Conservation (phyloP, 2,888 invertebrate species). For the Subacronicta megacephala region DNA sequence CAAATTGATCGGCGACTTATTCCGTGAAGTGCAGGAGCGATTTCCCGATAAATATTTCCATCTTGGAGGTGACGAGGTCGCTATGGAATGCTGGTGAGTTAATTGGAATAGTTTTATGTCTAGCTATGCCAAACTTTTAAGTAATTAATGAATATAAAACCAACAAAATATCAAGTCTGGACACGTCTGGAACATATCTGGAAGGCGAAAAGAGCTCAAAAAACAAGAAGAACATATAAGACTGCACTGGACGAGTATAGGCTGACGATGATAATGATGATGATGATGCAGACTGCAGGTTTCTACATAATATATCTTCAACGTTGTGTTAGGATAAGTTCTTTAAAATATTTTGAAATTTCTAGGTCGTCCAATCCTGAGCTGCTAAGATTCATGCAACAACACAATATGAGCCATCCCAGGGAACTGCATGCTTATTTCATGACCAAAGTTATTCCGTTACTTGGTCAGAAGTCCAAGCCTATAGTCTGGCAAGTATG, state of each 20-base stretch:
- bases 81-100: conserved; percentile 93
- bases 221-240: no score
- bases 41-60: conserved; percentile 96
- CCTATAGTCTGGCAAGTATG: conserved; percentile 80
- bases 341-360: neutral
- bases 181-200: no score
- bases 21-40: conserved; percentile 91
- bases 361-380: conserved; percentile 76
- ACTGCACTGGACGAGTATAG: no score
- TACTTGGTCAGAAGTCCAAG: conserved; percentile 66
- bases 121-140: no score
- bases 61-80: conserved; percentile 97
- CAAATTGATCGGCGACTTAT: conserved; percentile 91
- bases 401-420: conserved; percentile 63
- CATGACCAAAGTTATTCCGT: conserved; percentile 73
- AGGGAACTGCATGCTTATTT: conserved; percentile 72
- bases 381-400: conserved; percentile 68
- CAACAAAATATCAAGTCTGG: no score
- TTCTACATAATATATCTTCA: no score
- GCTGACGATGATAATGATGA: no score
- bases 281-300: no score
- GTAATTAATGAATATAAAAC: no score
- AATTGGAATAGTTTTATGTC: no score
- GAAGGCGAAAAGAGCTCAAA: no score
- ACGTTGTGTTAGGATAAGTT: no score